Evolutionary conservation across 1,140 invertebrate genomes (phyloP), one percentile per base, ranked within the genome.

Genomic region (Subanguina moxae): DNA sequence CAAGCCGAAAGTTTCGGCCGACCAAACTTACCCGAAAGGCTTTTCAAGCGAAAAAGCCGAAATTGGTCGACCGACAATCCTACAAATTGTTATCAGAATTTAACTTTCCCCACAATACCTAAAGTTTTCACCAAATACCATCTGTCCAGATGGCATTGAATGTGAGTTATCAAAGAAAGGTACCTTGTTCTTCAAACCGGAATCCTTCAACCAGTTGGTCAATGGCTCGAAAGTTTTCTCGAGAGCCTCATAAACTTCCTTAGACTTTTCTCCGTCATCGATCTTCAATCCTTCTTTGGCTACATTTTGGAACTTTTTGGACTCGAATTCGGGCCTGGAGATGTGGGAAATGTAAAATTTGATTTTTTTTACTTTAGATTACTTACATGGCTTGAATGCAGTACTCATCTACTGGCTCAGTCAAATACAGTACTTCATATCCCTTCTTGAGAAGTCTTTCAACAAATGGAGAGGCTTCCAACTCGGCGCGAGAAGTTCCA

Each of bases 61-160:
- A 90, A 84, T 97, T 97, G 57, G 94, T 99, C 48, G 93, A 95
- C 85, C 93, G 99, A 84, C 98, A 95, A 81, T 96, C 95, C 94
- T 94, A 98, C 88, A 99, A 98, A 75, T 90, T 89, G 1, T 91
- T 88, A 82, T 92, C n/a, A n/a, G n/a, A n/a, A n/a, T n/a, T n/a
- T n/a, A 97, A 27, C 93, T 90, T 64, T 92, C 91, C 62, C n/a
- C n/a, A n/a, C n/a, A n/a, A n/a, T n/a, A n/a, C n/a, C n/a, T n/a
- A n/a, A n/a, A n/a, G n/a, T n/a, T n/a, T n/a, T n/a, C n/a, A n/a
- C n/a, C n/a, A n/a, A n/a, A n/a, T n/a, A n/a, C n/a, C n/a, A n/a
- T n/a, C n/a, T n/a, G n/a, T n/a, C n/a, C n/a, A n/a, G n/a, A n/a
- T n/a, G n/a, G n/a, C n/a, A n/a, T n/a, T n/a, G n/a, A n/a, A n/a